phyloP scores from a whole-genome alignment of 2,888 invertebrate species.

The Ferrisia virgata region DNA sequence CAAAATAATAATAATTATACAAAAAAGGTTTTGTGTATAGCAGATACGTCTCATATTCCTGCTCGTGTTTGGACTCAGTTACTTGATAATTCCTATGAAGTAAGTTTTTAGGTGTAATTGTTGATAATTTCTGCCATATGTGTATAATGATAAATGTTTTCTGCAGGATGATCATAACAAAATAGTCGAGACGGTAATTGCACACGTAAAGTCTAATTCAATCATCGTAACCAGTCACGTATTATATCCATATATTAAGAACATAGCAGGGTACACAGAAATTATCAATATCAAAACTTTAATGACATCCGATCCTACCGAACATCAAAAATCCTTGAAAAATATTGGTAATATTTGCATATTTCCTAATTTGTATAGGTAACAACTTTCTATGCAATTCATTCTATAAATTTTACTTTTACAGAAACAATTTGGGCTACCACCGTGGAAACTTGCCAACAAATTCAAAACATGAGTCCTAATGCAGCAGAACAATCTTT shows the following conservation, averaged over 20 bases:
- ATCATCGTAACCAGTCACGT: slow-evolving; percentile 54
- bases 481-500: slow-evolving; percentile 53
- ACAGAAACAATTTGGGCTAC: slow-evolving; percentile 65
- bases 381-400: background rate
- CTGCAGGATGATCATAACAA: slow-evolving; percentile 45
- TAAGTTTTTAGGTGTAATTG: slow-evolving; percentile 51
- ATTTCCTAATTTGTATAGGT: background rate
- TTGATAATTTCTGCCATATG: background rate
- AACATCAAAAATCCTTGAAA: slow-evolving; percentile 54
- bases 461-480: slow-evolving; percentile 56
- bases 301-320: slow-evolving; percentile 55
- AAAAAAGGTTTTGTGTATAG: slow-evolving; percentile 64
- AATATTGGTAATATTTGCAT: slow-evolving; percentile 55
- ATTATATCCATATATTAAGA: slow-evolving; percentile 49
- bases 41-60: slow-evolving; percentile 59
- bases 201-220: slow-evolving; percentile 54
- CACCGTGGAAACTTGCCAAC: slow-evolving; percentile 61
- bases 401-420: slow-evolving; percentile 51
- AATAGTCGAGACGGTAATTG: slow-evolving; percentile 53
- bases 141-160: background rate
- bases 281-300: slow-evolving; percentile 55
- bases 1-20: slow-evolving; percentile 58
- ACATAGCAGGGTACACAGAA: slow-evolving; percentile 50
- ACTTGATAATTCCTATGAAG: slow-evolving; percentile 53
- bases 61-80: slow-evolving; percentile 56